Conservation (phyloP, 2,113 vertebrate genomes). For the Falcunculus frontatus region DNA sequence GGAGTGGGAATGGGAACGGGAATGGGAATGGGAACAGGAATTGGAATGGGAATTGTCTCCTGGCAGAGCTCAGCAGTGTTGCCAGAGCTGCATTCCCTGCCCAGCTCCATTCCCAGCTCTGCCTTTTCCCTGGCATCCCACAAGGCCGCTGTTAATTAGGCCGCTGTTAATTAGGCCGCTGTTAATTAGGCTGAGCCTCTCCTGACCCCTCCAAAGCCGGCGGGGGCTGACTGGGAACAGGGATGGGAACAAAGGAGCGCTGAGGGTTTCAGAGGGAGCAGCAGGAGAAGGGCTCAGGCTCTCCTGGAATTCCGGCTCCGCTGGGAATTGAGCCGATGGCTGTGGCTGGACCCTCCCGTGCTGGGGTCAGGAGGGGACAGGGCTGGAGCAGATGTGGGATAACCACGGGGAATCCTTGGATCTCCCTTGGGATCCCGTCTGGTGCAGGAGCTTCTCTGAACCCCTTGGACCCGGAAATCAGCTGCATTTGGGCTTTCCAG, state of each 20-base stretch:
- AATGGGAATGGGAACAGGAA: no score
- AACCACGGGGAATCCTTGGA: fast-evolving
- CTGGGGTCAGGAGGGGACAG: neutral
- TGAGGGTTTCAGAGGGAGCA: neutral
- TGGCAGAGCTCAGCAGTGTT: neutral
- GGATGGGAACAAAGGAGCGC: neutral
- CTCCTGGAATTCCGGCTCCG: neutral
- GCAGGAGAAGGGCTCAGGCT: neutral
- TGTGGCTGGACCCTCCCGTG: neutral
- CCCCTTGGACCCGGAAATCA: neutral
- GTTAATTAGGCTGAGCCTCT: conserved; percentile 38
- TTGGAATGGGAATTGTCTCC: neutral
- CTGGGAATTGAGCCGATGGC: neutral
- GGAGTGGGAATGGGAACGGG: neutral
- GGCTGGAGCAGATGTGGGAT: neutral
- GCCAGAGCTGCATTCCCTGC: neutral
- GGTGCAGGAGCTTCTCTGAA: neutral
- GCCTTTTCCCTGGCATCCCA: neutral
- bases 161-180: neutral
- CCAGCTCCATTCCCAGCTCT: neutral
- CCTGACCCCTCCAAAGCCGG: neutral
- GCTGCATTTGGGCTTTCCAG: neutral
- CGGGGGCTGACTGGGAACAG: neutral
- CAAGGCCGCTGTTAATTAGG: neutral
- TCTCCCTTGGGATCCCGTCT: neutral